Base-by-base conservation (phyloP, 2,113 vertebrate genomes). In the Xerus inauris region DNA sequence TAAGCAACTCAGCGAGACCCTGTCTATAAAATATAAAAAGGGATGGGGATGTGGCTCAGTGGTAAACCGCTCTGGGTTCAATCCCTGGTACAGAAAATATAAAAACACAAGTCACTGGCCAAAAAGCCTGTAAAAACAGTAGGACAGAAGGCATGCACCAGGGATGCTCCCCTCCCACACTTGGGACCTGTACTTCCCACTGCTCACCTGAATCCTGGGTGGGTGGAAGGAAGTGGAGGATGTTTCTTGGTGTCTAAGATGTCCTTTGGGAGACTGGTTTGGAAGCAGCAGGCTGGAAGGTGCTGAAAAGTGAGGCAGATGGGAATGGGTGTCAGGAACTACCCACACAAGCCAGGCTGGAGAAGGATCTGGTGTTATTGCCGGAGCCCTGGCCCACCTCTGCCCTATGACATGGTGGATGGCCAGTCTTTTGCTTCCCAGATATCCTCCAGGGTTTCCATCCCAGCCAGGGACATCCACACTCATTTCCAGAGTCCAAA, bases 141-240 rank as follows among this genome's bases (percentile, higher is more conserved):
- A 73, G 65, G 20, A 42, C 51, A 65, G 67, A 84, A 38, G 24
- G 28, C 26, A 32, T 57, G n/a, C 40, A 24, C 62, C 19, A 35
- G 24, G 8, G 22, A 59, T 26, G 28, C 14, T 2, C 42, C n/a
- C n/a, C 17, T 28, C 8, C 62, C 22, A 13, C 26, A 35, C 16
- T 3, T 17, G 1, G 0, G 26, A 24, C 42, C 57, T 76, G 7
- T 0, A 16, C 26, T 35, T 20, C 14, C 47, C n/a, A 30, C 0
- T 62, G 79, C 91, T 96, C 45, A 98, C 97, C 96, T 96, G 96
- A 51, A 35, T 89, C 47, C 89, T 72, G 38, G 82, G 38, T 28
- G 88, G 69, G 0, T 83, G 82, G 51, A 64, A 91, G 3, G 97
- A 64, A 0, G 38, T 10, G 3, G 91, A 72, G 13, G 42, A 54